Percentiles rank a stretch among this genome's conserved stretches.
Conservation (phyloP, 2,797 vertebrate species). For the Antrozous pallidus region DNA sequence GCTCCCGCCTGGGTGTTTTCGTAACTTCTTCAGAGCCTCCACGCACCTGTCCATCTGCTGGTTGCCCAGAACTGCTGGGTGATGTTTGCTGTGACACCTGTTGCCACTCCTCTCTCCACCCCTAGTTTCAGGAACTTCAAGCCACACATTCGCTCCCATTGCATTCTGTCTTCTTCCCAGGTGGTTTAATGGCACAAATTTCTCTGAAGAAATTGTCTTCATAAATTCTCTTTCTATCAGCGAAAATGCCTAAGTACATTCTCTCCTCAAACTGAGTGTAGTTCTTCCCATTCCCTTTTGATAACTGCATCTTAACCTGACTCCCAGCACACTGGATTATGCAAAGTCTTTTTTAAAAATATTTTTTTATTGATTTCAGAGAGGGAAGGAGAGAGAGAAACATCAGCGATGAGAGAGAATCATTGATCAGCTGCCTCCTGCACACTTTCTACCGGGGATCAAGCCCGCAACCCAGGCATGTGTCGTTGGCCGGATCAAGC, state of each 20-base stretch:
- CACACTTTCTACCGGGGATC: too few species aligned
- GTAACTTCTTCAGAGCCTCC: background rate
- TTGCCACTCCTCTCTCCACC: background rate
- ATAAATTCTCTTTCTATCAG: background rate
- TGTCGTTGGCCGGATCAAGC: too few species aligned
- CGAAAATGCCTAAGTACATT: background rate
- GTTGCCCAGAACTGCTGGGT: background rate
- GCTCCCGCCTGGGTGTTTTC: background rate
- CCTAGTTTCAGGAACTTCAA: background rate
- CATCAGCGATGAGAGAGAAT: too few species aligned
- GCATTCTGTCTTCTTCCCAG: background rate
- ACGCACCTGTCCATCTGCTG: fast-evolving
- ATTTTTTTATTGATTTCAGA: too few species aligned
- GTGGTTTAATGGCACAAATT: background rate
- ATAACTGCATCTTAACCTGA: background rate
- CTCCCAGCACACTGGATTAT: background rate
- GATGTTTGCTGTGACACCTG: background rate
- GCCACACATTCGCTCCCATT: too few species aligned
- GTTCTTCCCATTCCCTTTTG: background rate
- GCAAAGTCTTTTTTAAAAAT: background rate
- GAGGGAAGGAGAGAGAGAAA: too few species aligned
- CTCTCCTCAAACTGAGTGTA: background rate
- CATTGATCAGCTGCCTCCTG: too few species aligned
- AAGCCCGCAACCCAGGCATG: too few species aligned
- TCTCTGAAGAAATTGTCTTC: background rate